Conservation (phyloP, 2,888 invertebrate genomes). For the Actias luna region DNA sequence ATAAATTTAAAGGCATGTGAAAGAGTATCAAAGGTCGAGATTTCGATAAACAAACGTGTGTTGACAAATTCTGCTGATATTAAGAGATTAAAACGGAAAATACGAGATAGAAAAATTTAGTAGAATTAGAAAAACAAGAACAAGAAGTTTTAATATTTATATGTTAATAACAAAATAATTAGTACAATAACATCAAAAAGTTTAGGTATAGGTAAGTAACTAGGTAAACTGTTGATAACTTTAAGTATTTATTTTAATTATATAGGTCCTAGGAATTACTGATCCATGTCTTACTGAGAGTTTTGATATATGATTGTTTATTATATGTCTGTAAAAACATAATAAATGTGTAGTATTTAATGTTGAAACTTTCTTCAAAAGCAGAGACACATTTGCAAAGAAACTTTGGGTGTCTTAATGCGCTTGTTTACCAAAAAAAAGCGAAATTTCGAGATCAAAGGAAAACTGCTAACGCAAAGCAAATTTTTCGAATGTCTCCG, state of each 20-base stretch:
- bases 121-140: too few species aligned
- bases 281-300: background rate
- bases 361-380: background rate
- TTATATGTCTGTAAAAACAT: background rate
- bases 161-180: too few species aligned
- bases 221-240: background rate
- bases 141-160: too few species aligned
- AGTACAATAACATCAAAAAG: too few species aligned
- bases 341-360: background rate
- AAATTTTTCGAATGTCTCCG: conserved; percentile 45
- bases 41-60: background rate
- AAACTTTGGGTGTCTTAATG: conserved; percentile 43
- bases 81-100: too few species aligned
- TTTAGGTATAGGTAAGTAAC: too few species aligned
- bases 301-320: background rate
- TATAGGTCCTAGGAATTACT: background rate
- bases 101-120: too few species aligned
- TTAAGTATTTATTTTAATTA: background rate
- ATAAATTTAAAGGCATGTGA: background rate
- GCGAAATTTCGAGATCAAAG: conserved; percentile 52
- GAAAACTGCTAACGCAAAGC: conserved; percentile 55
- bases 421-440: conserved; percentile 52
- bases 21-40: background rate
- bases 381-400: conserved; percentile 36
- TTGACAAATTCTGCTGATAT: too few species aligned